Evolutionary conservation across 2,888 invertebrate species (phyloP), one percentile per base, ranked within the genome.

Genomic region (Scrobipalpa atriplicella): DNA sequence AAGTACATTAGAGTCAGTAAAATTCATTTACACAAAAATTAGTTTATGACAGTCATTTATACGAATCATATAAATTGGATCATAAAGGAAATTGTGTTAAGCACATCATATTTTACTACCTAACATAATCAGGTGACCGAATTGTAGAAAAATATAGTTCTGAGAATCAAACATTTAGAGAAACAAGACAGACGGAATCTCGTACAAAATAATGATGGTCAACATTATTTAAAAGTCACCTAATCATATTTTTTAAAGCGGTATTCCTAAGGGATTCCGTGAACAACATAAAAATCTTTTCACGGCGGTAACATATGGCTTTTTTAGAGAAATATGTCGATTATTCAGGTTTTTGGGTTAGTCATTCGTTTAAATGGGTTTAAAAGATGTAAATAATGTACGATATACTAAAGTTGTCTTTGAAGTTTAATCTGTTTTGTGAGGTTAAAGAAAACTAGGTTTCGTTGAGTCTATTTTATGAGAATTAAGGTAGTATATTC

Each of bases 121-220:
- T 1, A 56, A 41, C 43, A 38, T 39, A 62, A 62, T 52, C 54
- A 64, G 67, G 64, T 67, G 62, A 66, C 65, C 65, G 67, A 47
- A 64, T 52, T 67, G 9, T 41, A 38, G 13, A 56, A 64, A 54
- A 58, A 58, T 58, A 58, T 58, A 16, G 38, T 58, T 58, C 58
- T 16, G 16, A 38, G 58, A 58, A 58, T 16, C 29, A 13, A 58
- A 36, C 58, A 29, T 29, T 56, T 58, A 58, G 29, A 36, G 38
- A 58, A 38, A 58, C 58, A 58, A 38, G 58, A 16, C 16, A 58
- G n/a, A 58, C 58, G 11, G 21, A 58, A 21, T 54, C 7, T 56
- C 13, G 2, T 11, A 56, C 13, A 56, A 66, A 66, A 62, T 63
- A n/a, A 66, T 66, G 66, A 66, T 54, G 10, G 66, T 64, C 58